Conservation (phyloP, 2,888 invertebrate species). For the Apodemia duryi region DNA sequence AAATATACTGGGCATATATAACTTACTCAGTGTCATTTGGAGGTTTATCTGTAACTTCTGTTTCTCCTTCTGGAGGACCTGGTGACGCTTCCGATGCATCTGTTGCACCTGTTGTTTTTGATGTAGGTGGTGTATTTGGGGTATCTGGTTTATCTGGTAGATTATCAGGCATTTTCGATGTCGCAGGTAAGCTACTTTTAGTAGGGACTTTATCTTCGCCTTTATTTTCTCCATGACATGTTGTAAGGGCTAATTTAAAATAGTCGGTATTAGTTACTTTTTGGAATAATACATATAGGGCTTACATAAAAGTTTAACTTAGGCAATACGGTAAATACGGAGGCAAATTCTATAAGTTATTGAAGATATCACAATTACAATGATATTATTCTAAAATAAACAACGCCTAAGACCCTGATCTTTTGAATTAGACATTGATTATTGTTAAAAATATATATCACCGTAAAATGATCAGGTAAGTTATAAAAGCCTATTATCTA, state of each 20-base stretch:
- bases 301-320: neutral
- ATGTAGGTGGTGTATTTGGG: neutral
- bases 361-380: neutral
- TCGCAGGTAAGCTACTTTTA: neutral
- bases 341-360: too few species aligned
- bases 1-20: neutral
- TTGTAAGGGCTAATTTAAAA: neutral
- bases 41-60: neutral
- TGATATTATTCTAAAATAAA: neutral
- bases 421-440: too few species aligned
- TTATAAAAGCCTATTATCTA: too few species aligned
- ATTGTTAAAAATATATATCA: too few species aligned
- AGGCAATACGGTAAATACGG: too few species aligned
- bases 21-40: neutral
- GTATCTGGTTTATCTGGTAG: conserved; percentile 4
- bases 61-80: neutral
- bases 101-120: neutral
- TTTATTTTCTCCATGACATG: neutral
- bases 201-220: neutral
- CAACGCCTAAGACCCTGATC: too few species aligned
- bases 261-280: neutral
- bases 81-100: neutral
- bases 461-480: too few species aligned
- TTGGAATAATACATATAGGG: neutral
- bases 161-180: neutral